A percentile compares a stretch with the other conserved stretches of the same genome.
Evolutionary conservation across 2,888 invertebrate species (phyloP).

Genomic region (Ormyrus rosae): DNA sequence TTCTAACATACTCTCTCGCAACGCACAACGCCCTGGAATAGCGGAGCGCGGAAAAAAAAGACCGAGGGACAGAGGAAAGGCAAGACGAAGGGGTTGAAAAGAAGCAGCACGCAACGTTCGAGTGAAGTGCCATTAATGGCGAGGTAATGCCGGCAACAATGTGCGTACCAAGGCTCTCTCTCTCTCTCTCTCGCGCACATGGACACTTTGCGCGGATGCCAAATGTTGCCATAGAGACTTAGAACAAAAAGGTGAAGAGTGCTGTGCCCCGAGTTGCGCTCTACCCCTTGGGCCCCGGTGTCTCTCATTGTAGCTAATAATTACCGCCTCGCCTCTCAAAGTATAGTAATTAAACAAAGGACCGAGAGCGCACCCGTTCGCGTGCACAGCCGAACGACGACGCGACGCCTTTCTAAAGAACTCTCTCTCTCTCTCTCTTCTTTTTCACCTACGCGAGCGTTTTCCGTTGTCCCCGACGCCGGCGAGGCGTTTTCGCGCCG

Average conservation of each 20-base stretch:
- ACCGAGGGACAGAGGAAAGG: conserved; percentile 33
- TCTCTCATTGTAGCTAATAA: conserved; percentile 70
- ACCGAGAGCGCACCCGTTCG: conserved; percentile 27
- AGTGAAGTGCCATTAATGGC: conserved; percentile 70
- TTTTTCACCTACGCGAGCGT: no score
- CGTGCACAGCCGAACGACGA: neutral
- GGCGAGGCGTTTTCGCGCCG: neutral
- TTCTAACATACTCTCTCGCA: conserved; percentile 4
- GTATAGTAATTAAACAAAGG: conserved; percentile 72
- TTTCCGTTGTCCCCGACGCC: no score
- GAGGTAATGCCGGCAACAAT: conserved; percentile 64
- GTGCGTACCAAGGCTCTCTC: conserved; percentile 18
- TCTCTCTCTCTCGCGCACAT: conserved; percentile 12
- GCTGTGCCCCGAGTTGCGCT: conserved; percentile 19
- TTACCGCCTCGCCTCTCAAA: conserved; percentile 66
- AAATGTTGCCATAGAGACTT: conserved; percentile 67
- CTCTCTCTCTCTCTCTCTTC: conserved; percentile 10
- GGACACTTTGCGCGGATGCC: conserved; percentile 63
- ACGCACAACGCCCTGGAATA: conserved; percentile 11
- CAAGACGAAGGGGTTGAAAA: conserved; percentile 51
- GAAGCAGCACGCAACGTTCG: conserved; percentile 35
- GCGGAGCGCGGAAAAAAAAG: neutral
- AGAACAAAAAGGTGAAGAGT: conserved; percentile 43
- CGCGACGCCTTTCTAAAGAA: conserved; percentile 28
- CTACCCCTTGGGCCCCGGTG: neutral